Evolutionary conservation across 2,113 vertebrate species (phyloP).

Genomic region (Pholis gunnellus): DNA sequence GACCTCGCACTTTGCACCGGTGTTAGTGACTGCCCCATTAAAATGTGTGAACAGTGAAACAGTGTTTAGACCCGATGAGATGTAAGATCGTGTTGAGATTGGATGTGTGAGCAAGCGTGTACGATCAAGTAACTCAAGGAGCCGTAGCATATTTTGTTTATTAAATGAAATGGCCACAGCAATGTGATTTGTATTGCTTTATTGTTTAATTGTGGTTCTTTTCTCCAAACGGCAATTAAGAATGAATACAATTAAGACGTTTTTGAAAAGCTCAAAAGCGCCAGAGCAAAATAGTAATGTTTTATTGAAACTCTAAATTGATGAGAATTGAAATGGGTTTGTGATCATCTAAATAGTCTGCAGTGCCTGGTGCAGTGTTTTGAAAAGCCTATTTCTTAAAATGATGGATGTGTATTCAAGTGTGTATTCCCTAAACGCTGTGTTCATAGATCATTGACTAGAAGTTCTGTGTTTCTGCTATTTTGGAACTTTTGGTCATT

Average conservation of each 20-base stretch:
- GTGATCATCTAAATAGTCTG: slow-evolving; percentile 13
- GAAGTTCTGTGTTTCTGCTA: slow-evolving; percentile 9
- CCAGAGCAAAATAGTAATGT: not conserved
- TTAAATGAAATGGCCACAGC: not conserved
- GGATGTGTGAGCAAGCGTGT: not conserved
- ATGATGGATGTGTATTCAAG: slow-evolving; percentile 6
- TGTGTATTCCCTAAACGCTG: slow-evolving; percentile 14
- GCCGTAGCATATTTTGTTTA: not conserved
- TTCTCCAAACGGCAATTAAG: slow-evolving; percentile 1
- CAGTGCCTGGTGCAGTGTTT: slow-evolving; percentile 4
- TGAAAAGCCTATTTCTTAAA: slow-evolving; percentile 14
- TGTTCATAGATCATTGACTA: slow-evolving; percentile 9
- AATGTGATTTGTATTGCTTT: not conserved
- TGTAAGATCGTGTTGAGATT: slow-evolving; percentile 9
- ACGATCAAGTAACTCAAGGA: not conserved
- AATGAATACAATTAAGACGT: not conserved
- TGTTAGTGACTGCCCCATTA: slow-evolving; percentile 8
- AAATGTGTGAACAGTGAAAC: not conserved
- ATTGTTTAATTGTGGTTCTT: not conserved
- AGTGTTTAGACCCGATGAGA: not conserved
- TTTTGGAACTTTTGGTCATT: slow-evolving; percentile 16
- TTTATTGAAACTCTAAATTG: slow-evolving; percentile 1
- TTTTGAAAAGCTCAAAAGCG: slow-evolving; percentile 10
- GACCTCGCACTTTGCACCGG: slow-evolving; percentile 16
- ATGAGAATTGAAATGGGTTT: not conserved